A percentile compares a stretch with the other conserved stretches of the same genome.
Conservation (phyloP, 1,140 invertebrate species). For the Cardiocondyla obscurior region DNA sequence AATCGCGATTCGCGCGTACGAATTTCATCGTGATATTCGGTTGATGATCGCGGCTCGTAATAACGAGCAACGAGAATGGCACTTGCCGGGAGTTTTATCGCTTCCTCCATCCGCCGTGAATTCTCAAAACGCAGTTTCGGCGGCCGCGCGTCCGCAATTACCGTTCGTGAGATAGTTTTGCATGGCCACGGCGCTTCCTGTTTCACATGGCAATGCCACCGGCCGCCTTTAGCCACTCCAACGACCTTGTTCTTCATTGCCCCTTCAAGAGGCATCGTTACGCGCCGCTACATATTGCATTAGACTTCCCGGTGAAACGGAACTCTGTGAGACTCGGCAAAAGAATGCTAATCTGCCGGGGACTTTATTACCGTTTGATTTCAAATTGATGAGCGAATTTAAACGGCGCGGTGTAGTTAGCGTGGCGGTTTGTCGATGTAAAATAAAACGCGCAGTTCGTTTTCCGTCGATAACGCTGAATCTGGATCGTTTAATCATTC, state of each 20-base stretch:
- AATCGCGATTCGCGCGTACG: neutral
- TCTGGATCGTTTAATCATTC: neutral
- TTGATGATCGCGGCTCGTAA: constrained; percentile 16
- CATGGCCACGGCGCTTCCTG: constrained; percentile 7
- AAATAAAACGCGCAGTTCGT: neutral
- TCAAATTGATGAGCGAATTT: neutral
- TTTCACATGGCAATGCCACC: neutral
- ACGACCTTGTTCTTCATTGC: constrained; percentile 28
- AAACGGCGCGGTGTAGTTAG: neutral
- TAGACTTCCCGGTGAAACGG: constrained; percentile 15
- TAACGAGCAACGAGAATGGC: constrained; percentile 22
- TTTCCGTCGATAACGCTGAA: neutral
- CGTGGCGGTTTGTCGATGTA: neutral
- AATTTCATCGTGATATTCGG: constrained; percentile 9
- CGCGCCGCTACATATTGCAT: neutral
- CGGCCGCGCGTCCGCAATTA: constrained; percentile 20
- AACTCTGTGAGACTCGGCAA: neutral
- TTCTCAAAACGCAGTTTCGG: neutral
- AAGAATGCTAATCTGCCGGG: neutral
- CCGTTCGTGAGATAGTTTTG: constrained; percentile 1
- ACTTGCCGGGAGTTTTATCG: constrained; percentile 7
- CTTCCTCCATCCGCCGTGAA: constrained; percentile 18
- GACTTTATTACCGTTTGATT: neutral
- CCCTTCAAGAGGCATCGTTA: constrained; percentile 8
- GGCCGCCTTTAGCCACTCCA: neutral